These are phyloP conservation scores for Malurus cyaneus DNA, from an alignment of 2,113 vertebrate genomes.

Conservation along the genomic window DNA sequence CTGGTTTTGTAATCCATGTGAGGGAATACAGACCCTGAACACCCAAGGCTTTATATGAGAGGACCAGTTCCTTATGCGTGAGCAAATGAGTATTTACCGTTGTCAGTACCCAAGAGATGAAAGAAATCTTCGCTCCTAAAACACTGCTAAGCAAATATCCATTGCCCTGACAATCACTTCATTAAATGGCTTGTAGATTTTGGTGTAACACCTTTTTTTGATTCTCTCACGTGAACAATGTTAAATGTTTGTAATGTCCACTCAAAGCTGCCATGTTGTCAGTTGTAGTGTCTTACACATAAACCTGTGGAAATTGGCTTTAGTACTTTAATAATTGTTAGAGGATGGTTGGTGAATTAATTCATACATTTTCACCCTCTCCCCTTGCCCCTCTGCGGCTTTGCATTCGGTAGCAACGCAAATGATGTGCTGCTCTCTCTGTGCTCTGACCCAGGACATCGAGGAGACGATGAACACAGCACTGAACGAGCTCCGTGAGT, in stretches of 20 bases:
- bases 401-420: not conserved
- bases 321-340: not conserved
- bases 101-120: not conserved
- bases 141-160: not conserved
- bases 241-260: not conserved
- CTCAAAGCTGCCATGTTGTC: not conserved
- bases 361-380: not conserved
- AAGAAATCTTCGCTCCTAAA: not conserved
- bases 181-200: not conserved
- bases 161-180: not conserved
- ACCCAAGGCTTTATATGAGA: not conserved
- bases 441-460: conserved; percentile 84
- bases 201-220: not conserved
- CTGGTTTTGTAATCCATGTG: not conserved
- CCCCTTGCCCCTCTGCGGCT: not conserved
- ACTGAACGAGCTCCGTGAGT: conserved; percentile 93
- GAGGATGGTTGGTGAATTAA: not conserved
- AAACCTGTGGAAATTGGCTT: not conserved
- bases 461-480: conserved; percentile 99
- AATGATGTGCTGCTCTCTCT: not conserved
- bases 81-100: not conserved
- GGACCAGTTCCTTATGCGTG: not conserved
- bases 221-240: not conserved
- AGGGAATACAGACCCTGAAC: not conserved
- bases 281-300: rapidly evolving